Evolutionary conservation across 2,888 invertebrate genomes (phyloP).

Genomic region (Cryptophagus acutangulus): DNA sequence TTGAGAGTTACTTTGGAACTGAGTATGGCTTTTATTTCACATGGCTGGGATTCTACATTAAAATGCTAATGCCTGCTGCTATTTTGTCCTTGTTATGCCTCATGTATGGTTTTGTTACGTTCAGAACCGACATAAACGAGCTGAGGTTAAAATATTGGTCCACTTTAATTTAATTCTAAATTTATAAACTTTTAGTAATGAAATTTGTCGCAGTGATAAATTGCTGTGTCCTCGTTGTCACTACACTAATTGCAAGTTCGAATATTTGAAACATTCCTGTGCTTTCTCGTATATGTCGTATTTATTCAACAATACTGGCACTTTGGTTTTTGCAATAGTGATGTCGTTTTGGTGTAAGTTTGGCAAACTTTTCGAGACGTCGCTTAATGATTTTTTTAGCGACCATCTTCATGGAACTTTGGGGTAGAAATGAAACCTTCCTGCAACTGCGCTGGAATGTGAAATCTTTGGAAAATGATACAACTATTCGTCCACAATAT

Average conservation of each 20-base stretch:
- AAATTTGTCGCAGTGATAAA: constrained; percentile 28
- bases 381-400: constrained; percentile 27
- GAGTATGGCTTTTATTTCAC: constrained; percentile 56
- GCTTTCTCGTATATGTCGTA: constrained; percentile 22
- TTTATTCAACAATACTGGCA: constrained; percentile 29
- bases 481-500: constrained; percentile 22
- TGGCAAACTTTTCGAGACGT: constrained; percentile 1
- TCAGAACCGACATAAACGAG: constrained; percentile 12
- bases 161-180: background rate
- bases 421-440: constrained; percentile 39
- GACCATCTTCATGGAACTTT: constrained; percentile 39
- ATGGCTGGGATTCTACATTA: constrained; percentile 54
- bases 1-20: constrained; percentile 55
- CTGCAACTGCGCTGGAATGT: constrained; percentile 40
- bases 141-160: constrained; percentile 25
- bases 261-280: constrained; percentile 25
- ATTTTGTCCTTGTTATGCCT: constrained; percentile 47
- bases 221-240: constrained; percentile 33
- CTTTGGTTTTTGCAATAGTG: constrained; percentile 27
- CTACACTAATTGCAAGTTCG: constrained; percentile 25
- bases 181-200: constrained; percentile 21
- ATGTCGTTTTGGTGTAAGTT: constrained; percentile 44
- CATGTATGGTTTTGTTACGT: constrained; percentile 44
- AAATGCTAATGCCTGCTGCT: constrained; percentile 49
- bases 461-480: constrained; percentile 25